Evolutionary conservation across 2,888 invertebrate genomes (phyloP), one percentile per base, ranked within the genome.

Genomic region (Tenthredo amoena): DNA sequence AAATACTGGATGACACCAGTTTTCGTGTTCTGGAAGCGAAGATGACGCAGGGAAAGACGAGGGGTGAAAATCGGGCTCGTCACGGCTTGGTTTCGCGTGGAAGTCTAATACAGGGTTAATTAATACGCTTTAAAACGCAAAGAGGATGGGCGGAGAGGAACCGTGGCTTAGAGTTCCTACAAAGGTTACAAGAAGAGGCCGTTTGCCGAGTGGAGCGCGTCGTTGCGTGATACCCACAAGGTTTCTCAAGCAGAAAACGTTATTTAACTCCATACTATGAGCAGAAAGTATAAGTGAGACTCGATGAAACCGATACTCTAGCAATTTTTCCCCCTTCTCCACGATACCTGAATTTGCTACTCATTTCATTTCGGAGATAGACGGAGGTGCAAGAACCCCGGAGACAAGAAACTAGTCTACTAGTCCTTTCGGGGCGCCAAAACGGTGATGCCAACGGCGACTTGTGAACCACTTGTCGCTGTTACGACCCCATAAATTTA

Each of bases 381-480:
- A 31, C 50, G 18, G 18, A 77, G 76, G 50, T 50, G 50, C 47
- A 31, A 77, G 76, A 50, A 74, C 21, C 40, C 21, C 47, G 50
- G 50, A 79, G 79, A 79, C 62, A 79, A 83, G 82, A 83, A 83
- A 43, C 82, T 47, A 83, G 47, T 37, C 79, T 9, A 31, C 90
- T 89, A 90, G 91, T 88, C 90, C 91, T 92, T 89, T 91, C 89
- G 89, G 84, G 94, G 94, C 94, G 94, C 94, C 94, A 95, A 95
- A 94, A 94, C 94, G 94, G 94, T 94, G 95, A 95, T 95, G 94
- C 94, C 93, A 93, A 94, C 94, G 94, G 94, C 94, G 95, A 95
- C 94, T 95, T 94, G 95, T 94, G 94, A 95, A 95, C 94, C 95
- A 95, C 95, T 95, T 95, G 95, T 95, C 94, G 95, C 95, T 94